phyloP scores from a whole-genome alignment of 2,888 invertebrate species.

The Oeneis ivallda region DNA sequence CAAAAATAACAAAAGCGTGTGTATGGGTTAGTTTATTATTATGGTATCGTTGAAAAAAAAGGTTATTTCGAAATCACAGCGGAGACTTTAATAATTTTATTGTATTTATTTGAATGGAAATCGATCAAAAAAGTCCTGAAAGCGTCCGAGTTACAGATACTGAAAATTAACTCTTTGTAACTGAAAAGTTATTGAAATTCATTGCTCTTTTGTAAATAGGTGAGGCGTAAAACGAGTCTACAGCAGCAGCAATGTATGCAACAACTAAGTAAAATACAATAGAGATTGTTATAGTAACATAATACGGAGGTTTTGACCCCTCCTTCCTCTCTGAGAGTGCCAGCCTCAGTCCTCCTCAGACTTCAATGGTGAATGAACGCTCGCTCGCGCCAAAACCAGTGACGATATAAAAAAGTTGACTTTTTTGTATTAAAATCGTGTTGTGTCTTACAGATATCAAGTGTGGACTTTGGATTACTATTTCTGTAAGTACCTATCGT shows the following conservation, averaged over 20 bases:
- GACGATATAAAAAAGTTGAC: constrained; percentile 56
- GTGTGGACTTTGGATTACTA: constrained; percentile 65
- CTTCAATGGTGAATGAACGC: constrained; percentile 53
- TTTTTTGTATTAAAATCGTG: constrained; percentile 67
- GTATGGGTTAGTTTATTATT: no score
- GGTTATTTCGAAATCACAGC: no score
- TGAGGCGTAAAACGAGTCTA: background rate
- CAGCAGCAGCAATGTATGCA: constrained; percentile 52
- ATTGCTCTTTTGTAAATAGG: background rate
- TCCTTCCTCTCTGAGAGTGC: constrained; percentile 64
- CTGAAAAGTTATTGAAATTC: constrained; percentile 16
- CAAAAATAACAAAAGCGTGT: no score
- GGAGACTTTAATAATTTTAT: no score
- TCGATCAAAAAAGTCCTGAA: constrained; percentile 9
- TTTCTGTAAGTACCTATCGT: constrained; percentile 60
- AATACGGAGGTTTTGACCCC: constrained; percentile 61
- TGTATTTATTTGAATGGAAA: background rate
- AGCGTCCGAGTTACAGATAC: background rate
- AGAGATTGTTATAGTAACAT: constrained; percentile 40
- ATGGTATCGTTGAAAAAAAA: no score
- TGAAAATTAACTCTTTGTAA: background rate
- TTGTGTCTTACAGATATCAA: constrained; percentile 57
- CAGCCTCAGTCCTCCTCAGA: constrained; percentile 66
- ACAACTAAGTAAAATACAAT: constrained; percentile 56
- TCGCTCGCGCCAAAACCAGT: constrained; percentile 49